Evolutionary conservation across 2,797 vertebrate genomes (phyloP).

Genomic region (Moxostoma hubbsi): DNA sequence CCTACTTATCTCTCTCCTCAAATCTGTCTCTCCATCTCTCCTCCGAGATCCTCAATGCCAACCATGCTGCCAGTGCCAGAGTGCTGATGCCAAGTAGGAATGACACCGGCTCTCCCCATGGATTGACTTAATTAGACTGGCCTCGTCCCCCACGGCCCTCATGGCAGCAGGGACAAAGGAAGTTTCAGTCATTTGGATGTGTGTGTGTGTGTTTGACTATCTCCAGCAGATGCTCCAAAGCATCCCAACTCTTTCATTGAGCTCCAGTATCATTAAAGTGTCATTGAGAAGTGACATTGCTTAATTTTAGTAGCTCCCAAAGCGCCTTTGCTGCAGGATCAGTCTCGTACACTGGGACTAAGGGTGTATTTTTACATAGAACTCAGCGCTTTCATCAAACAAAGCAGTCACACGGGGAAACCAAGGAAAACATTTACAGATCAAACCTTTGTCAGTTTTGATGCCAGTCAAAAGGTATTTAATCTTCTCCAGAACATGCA

Average conservation of each 20-base stretch:
- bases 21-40: conserved; percentile 54
- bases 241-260: conserved; percentile 90
- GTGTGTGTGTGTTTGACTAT: conserved; percentile 76
- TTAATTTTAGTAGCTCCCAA: conserved; percentile 97
- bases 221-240: conserved; percentile 92
- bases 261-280: conserved; percentile 96
- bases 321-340: conserved; percentile 85
- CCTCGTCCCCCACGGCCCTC: conserved; percentile 79
- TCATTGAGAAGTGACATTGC: conserved; percentile 98
- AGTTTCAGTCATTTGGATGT: conserved; percentile 82
- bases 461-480: conserved; percentile 82
- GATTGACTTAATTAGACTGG: conserved; percentile 86
- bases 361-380: conserved; percentile 85
- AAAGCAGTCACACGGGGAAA: conserved; percentile 81
- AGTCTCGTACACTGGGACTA: conserved; percentile 75
- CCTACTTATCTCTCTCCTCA: conserved; percentile 59
- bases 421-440: conserved; percentile 78
- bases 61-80: conserved; percentile 77
- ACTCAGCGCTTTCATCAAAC: conserved; percentile 88
- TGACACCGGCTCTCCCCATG: conserved; percentile 78
- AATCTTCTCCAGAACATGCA: conserved; percentile 81
- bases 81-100: conserved; percentile 81
- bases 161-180: conserved; percentile 87
- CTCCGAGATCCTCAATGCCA: conserved; percentile 66
- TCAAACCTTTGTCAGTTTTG: conserved; percentile 81